A percentile compares a stretch with the other conserved stretches of the same genome.
Evolutionary conservation across 2,113 vertebrate species (phyloP).

Genomic region (Hylia prasina): DNA sequence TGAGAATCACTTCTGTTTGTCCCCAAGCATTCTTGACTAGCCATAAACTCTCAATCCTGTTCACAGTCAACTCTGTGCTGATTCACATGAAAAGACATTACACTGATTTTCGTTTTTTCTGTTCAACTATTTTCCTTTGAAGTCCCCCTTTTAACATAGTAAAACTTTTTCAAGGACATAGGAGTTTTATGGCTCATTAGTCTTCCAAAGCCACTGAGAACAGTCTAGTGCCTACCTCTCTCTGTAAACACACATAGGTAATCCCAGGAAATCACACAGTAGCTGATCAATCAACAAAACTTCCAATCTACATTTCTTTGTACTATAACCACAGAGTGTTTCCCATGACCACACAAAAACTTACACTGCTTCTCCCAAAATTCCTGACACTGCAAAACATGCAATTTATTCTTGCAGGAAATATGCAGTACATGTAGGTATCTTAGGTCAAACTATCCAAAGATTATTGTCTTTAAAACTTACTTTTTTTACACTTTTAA

Average conservation of each 20-base stretch:
- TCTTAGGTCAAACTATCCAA: not conserved
- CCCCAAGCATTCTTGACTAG: not conserved
- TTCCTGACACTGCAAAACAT: not conserved
- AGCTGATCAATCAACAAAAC: not conserved
- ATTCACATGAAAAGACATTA: not conserved
- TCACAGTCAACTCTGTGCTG: not conserved
- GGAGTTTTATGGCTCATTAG: not conserved
- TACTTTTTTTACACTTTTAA: not conserved
- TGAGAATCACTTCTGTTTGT: not conserved
- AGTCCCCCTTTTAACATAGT: not conserved
- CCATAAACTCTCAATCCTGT: not conserved
- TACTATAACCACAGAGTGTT: not conserved
- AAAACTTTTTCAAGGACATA: not conserved
- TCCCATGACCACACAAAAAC: not conserved
- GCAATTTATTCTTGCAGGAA: not conserved
- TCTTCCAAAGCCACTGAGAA: not conserved
- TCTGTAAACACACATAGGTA: not conserved
- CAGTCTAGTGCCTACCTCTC: not conserved
- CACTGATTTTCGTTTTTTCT: not conserved
- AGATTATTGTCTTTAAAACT: not conserved
- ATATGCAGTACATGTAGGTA: not conserved
- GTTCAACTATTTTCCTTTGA: not conserved
- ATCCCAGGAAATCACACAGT: not conserved
- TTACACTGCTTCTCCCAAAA: not conserved
- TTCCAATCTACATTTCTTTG: not conserved